These are phyloP conservation scores for Xestobium rufovillosum DNA, from an alignment of 2,888 invertebrate genomes.

Conservation along the genomic window DNA sequence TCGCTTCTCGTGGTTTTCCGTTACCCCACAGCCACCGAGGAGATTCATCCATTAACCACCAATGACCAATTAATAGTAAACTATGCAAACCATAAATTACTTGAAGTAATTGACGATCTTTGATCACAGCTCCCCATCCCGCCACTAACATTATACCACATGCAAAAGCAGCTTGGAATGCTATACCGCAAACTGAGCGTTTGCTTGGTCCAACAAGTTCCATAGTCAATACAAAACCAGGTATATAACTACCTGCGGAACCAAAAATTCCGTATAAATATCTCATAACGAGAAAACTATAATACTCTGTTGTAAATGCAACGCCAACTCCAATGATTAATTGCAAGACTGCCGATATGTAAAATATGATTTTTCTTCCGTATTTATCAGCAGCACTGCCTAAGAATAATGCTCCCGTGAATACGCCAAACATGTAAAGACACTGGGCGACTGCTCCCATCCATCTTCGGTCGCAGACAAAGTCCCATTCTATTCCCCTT, in stretches of 20 bases:
- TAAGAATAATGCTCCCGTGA: slow-evolving; percentile 67
- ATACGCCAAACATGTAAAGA: slow-evolving; percentile 74
- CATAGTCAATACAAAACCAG: slow-evolving; percentile 67
- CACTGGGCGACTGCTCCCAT: slow-evolving; percentile 75
- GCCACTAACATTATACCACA: slow-evolving; percentile 75
- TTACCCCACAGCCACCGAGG: slow-evolving; percentile 85
- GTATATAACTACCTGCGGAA: slow-evolving; percentile 66
- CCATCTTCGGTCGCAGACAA: slow-evolving; percentile 74
- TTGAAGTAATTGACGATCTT: slow-evolving; percentile 67
- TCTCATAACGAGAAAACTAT: slow-evolving; percentile 58
- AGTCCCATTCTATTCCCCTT: slow-evolving; percentile 72
- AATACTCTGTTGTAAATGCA: slow-evolving; percentile 71
- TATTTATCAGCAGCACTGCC: slow-evolving; percentile 70
- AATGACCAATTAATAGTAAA: slow-evolving; percentile 64
- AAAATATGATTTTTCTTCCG: slow-evolving; percentile 72
- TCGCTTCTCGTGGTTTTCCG: slow-evolving; percentile 64
- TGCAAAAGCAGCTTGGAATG: slow-evolving; percentile 74
- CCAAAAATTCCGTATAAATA: slow-evolving; percentile 59
- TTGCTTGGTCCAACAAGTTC: slow-evolving; percentile 75
- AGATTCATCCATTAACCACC: slow-evolving; percentile 86
- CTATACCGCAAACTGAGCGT: slow-evolving; percentile 71
- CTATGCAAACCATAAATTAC: slow-evolving; percentile 71
- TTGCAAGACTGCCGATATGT: slow-evolving; percentile 67
- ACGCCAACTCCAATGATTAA: slow-evolving; percentile 59
- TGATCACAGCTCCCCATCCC: slow-evolving; percentile 71